phyloP scores from a whole-genome alignment of 2,113 vertebrate genomes.

The Rattus rattus region DNA sequence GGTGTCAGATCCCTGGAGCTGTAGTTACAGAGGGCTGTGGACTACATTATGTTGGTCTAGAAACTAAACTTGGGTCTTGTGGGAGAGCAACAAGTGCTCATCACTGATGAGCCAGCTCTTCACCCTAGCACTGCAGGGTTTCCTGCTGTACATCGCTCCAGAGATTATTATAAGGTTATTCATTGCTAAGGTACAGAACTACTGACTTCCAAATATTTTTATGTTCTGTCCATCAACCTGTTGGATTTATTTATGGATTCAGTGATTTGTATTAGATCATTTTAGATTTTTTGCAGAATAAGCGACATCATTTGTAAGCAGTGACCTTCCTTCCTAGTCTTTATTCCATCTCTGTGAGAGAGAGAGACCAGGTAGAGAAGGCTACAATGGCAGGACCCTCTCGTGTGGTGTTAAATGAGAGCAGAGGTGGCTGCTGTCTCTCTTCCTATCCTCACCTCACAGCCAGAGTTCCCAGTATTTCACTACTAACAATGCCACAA shows the following conservation, averaged over 20 bases:
- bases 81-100: not conserved
- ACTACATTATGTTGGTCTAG: not conserved
- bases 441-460: not conserved
- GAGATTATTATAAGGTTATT: not conserved
- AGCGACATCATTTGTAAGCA: not conserved
- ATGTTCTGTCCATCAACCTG: not conserved
- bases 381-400: not conserved
- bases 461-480: not conserved
- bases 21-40: not conserved
- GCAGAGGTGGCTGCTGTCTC: not conserved
- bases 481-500: not conserved
- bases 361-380: not conserved
- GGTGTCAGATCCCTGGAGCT: not conserved
- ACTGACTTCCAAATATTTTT: not conserved
- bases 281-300: not conserved
- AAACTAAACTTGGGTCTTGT: not conserved
- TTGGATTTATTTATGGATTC: not conserved
- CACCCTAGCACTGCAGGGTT: not conserved
- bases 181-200: not conserved
- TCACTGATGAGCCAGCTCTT: not conserved
- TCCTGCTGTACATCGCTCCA: slow-evolving; percentile 20
- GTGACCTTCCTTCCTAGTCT: not conserved
- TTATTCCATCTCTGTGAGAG: not conserved
- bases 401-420: not conserved
- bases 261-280: slow-evolving; percentile 19